Base-by-base conservation (phyloP, 2,888 invertebrate species). In the Nesidiocoris tenuis region DNA sequence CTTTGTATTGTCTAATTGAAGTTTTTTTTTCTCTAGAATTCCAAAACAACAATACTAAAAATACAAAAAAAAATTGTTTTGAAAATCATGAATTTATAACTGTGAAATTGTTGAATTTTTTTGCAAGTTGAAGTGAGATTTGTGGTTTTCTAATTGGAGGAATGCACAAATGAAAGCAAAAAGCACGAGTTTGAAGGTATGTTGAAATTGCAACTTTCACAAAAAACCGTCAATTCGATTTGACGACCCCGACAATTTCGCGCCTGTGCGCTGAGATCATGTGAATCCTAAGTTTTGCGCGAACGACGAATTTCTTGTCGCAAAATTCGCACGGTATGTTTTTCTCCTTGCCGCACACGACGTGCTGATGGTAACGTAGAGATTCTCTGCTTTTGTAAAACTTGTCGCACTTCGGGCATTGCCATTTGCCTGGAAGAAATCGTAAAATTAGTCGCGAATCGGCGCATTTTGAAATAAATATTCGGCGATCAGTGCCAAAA, bases 311-410 rank as follows among this genome's bases (percentile, higher is more conserved):
- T 56, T 67, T 67, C 23, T 67, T 67, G 19, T 21, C 56, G 21
- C 67, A 67, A 0, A 56, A 2, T 19, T 2, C 21, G 67, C 67
- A 67, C n/a, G 1, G 19, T 12, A 67, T 19, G 5, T 7, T 21
- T 23, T 67, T 67, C 23, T 67, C 67, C 55, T 67, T 67, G 9
- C 67, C 67, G 23, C 67, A 67, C n/a, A 67, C 55, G 1, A 67
- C 67, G 39, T 21, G 17, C 22, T 56, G 67, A 56, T 67, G 67
- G 67, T 67, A 56, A 21, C 17, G 1, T 12, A 56, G 23, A 1
- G 67, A 67, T 0, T 56, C 56, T 67, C 55, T 67, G 7, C 55
- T 56, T 67, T 67, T 67, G 55, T 67, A 67, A 16, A 21, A 56
- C 16, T 21, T 16, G 19, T 56, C 67, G 55, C 67, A 67, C 16